A percentile compares a stretch with the other conserved stretches of the same genome.
These are phyloP conservation scores for Enteromius anoplus DNA, from an alignment of 2,797 vertebrate species.

Conservation along the genomic window DNA sequence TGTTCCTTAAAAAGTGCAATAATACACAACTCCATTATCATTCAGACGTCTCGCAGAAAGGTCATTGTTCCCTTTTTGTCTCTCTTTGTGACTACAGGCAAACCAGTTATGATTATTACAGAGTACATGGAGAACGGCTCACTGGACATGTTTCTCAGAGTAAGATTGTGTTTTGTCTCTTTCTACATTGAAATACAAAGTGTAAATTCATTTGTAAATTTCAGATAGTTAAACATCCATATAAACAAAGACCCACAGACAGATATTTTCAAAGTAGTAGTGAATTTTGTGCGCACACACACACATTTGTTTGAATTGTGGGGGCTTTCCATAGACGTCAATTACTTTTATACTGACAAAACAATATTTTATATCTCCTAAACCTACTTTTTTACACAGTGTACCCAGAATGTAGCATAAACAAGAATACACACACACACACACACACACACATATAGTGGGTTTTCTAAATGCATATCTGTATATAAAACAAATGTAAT, in stretches of 20 bases:
- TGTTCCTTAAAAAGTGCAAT: background rate
- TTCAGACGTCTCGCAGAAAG: background rate
- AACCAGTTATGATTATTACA: slow-evolving; percentile 99
- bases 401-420: too few relatives aligned
- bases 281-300: background rate
- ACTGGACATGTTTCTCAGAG: slow-evolving; percentile 97
- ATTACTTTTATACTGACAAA: too few relatives aligned
- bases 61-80: slow-evolving; percentile 60
- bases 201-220: background rate
- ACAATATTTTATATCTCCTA: too few relatives aligned
- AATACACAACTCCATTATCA: background rate
- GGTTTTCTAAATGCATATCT: too few relatives aligned
- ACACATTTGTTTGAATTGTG: background rate
- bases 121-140: slow-evolving; percentile 99
- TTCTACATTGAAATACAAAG: background rate
- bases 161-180: slow-evolving; percentile 73
- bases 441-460: too few relatives aligned
- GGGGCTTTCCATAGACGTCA: too few relatives aligned
- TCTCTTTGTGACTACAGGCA: slow-evolving; percentile 81
- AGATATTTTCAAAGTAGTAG: background rate
- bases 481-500: background rate
- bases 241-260: background rate
- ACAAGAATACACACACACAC: too few relatives aligned
- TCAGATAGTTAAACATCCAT: background rate
- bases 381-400: too few relatives aligned